These are phyloP conservation scores for Serranus cabrilla DNA, from an alignment of 2,797 vertebrate genomes.

Conservation along the genomic window DNA sequence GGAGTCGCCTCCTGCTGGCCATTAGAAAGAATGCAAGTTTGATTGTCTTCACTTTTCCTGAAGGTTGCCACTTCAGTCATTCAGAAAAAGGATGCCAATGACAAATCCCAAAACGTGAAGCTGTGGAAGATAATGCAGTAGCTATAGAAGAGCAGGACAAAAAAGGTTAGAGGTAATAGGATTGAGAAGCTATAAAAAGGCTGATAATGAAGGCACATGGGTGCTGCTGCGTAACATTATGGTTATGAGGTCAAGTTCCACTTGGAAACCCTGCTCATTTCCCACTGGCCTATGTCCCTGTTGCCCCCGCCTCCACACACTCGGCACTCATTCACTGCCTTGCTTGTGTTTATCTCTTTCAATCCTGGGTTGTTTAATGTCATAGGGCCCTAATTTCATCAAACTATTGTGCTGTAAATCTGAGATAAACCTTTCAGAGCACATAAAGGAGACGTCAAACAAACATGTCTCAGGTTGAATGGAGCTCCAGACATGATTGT, in stretches of 20 bases:
- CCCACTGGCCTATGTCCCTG: constrained; percentile 50
- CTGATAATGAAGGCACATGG: constrained; percentile 68
- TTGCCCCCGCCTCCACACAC: constrained; percentile 29
- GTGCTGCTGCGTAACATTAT: constrained; percentile 58
- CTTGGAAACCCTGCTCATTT: constrained; percentile 63
- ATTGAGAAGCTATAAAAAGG: constrained; percentile 78
- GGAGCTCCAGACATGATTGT: constrained; percentile 31
- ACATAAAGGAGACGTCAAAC: constrained; percentile 34
- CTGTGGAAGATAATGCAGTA: constrained; percentile 13
- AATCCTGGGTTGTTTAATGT: constrained; percentile 42
- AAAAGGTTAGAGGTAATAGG: constrained; percentile 67
- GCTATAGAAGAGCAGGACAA: constrained; percentile 37
- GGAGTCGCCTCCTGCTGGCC: too few relatives aligned
- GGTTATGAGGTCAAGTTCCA: constrained; percentile 73
- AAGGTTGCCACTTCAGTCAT: constrained; percentile 12
- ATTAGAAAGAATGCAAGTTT: too few relatives aligned
- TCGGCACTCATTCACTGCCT: constrained; percentile 8
- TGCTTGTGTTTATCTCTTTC: constrained; percentile 36
- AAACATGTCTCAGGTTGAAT: constrained; percentile 41
- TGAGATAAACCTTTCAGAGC: constrained; percentile 43
- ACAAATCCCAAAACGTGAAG: constrained; percentile 34
- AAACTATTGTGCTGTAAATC: constrained; percentile 32
- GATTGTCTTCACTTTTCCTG: too few relatives aligned
- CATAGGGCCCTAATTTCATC: constrained; percentile 49
- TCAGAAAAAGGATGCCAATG: constrained; percentile 17